Conservation (phyloP, 2,113 vertebrate genomes). For the Mustela lutreola region DNA sequence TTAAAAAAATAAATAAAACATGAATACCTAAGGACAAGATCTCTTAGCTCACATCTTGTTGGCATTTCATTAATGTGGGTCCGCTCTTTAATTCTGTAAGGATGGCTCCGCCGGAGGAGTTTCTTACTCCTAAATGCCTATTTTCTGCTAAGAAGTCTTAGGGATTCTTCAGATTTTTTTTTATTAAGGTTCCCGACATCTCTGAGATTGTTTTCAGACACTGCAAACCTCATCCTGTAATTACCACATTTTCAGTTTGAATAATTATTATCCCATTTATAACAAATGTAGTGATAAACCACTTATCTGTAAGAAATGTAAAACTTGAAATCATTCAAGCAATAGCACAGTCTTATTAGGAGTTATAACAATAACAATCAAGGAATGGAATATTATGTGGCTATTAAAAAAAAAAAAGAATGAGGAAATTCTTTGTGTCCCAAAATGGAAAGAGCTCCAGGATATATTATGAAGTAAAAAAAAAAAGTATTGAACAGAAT, state of each 20-base stretch:
- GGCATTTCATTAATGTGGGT: not conserved
- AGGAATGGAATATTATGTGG: slow-evolving; percentile 63
- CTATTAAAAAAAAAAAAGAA: slow-evolving; percentile 16
- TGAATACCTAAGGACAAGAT: not conserved
- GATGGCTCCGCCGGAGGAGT: not conserved
- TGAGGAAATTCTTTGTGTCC: not conserved
- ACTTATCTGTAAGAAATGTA: slow-evolving; percentile 69
- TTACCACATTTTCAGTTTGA: slow-evolving; percentile 67
- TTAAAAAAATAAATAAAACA: not conserved
- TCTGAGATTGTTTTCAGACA: slow-evolving; percentile 69
- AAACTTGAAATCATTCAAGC: slow-evolving; percentile 66
- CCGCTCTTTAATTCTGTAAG: slow-evolving; percentile 21
- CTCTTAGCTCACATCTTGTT: not conserved
- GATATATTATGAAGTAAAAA: slow-evolving; percentile 28
- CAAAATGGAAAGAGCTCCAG: slow-evolving; percentile 44
- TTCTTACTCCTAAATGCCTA: slow-evolving; percentile 51
- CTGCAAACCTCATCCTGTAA: slow-evolving; percentile 68
- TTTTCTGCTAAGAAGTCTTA: slow-evolving; percentile 53
- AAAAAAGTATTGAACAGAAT: not conserved
- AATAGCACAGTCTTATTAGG: slow-evolving; percentile 55
- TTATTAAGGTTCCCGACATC: slow-evolving; percentile 22
- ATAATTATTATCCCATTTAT: slow-evolving; percentile 71
- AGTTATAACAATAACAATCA: slow-evolving; percentile 66
- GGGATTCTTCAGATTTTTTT: slow-evolving; percentile 47
- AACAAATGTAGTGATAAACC: slow-evolving; percentile 68